phyloP scores from a whole-genome alignment of 35 echinoderm and acorn worm genomes.

The Diadema setosum region DNA sequence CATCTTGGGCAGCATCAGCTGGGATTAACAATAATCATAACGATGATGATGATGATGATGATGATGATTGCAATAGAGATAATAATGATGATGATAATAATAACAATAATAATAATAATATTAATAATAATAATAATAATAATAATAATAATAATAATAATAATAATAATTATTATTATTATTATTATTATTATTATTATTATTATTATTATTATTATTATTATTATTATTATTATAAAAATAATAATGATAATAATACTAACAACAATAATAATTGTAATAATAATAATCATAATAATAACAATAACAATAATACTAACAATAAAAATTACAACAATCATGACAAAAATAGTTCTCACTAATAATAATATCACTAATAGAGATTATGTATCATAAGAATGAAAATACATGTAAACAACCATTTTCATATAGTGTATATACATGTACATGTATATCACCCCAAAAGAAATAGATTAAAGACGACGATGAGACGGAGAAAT shows the following conservation, averaged over 20 bases:
- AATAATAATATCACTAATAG: no score
- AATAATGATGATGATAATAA: background rate
- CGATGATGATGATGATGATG: background rate
- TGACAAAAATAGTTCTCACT: no score
- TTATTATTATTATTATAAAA: background rate
- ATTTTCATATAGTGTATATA: no score
- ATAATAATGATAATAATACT: background rate
- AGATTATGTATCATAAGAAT: no score
- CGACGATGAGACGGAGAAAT: no score
- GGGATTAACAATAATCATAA: background rate
- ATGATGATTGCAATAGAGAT: background rate
- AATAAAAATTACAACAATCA: no score
- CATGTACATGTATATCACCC: no score
- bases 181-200: background rate
- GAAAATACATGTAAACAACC: no score
- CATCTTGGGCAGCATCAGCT: slow-evolving; percentile 51
- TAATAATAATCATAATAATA: background rate
- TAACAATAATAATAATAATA: background rate
- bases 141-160: background rate
- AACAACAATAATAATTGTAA: background rate
- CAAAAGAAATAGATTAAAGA: no score
- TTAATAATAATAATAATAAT: background rate
- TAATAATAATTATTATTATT: background rate
- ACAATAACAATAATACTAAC: no score
- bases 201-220: background rate